Percentiles rank a stretch among this genome's conserved stretches.
Evolutionary conservation across 1,140 invertebrate genomes (phyloP).

Genomic region (Sitodiplosis mosellana): DNA sequence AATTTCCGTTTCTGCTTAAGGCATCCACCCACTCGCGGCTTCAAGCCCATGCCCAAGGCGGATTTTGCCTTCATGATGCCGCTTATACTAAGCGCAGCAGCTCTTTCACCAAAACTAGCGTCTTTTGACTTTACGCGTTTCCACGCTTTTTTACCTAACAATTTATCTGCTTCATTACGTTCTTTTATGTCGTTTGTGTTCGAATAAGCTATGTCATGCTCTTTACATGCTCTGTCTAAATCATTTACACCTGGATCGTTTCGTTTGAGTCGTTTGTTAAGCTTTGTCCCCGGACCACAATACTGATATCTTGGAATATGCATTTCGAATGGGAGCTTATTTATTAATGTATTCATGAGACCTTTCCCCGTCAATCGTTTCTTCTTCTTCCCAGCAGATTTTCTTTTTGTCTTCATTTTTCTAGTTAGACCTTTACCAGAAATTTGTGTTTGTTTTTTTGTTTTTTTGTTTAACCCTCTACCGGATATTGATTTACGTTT

Average conservation of each 20-base stretch:
- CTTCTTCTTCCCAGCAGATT: neutral
- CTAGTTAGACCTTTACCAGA: too few species aligned
- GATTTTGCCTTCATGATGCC: neutral
- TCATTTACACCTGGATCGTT: conserved; percentile 15
- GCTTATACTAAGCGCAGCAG: neutral
- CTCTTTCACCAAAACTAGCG: neutral
- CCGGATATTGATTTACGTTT: too few species aligned
- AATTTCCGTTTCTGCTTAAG: neutral
- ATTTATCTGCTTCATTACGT: conserved; percentile 22
- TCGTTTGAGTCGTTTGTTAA: conserved; percentile 14
- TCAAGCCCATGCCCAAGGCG: neutral
- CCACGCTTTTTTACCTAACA: neutral
- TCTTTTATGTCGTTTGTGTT: conserved; percentile 15
- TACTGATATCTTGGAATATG: conserved; percentile 26
- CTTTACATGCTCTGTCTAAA: conserved; percentile 15
- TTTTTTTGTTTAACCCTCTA: too few species aligned
- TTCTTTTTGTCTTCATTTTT: too few species aligned
- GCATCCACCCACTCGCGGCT: too few species aligned
- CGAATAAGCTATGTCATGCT: conserved; percentile 22
- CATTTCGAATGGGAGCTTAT: conserved; percentile 26
- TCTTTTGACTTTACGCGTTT: neutral
- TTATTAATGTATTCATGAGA: conserved; percentile 20
- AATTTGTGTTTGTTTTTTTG: too few species aligned
- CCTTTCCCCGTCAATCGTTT: conserved; percentile 8
- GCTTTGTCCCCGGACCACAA: conserved; percentile 28